Evolutionary conservation across 64 coral and sea anemone species (phyloP).

Genomic region (Montipora cactus): DNA sequence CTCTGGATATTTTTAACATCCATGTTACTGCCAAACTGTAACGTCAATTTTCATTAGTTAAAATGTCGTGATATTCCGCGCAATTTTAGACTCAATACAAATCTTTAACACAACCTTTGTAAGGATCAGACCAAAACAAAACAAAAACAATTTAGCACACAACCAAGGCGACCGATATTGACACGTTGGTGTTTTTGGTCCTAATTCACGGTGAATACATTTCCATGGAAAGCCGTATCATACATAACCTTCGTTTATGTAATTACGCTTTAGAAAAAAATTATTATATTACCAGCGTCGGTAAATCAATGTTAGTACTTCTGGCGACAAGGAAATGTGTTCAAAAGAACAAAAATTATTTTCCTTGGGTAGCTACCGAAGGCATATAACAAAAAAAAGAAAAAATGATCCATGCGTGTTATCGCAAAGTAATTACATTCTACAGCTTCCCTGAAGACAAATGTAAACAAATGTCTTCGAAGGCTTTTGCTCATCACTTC

Average conservation of each 20-base stretch:
- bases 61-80: neutral
- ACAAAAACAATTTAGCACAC: neutral
- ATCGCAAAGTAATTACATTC: constrained; percentile 25
- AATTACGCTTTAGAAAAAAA: neutral
- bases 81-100: neutral
- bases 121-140: neutral
- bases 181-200: neutral
- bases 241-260: neutral
- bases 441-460: neutral
- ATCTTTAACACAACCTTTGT: neutral
- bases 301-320: neutral
- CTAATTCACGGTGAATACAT: neutral
- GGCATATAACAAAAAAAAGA: neutral
- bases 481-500: constrained; percentile 1
- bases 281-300: neutral
- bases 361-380: neutral
- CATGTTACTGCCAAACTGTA: neutral
- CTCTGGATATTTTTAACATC: constrained; percentile 12
- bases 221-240: neutral
- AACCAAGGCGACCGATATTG: neutral
- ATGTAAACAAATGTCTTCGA: neutral
- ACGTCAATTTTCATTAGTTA: neutral
- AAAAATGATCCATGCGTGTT: neutral
- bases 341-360: neutral
- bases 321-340: neutral